Percentiles rank a stretch among this genome's conserved stretches.
Conservation (phyloP, 2,888 invertebrate genomes). For the Gryllus longicercus region DNA sequence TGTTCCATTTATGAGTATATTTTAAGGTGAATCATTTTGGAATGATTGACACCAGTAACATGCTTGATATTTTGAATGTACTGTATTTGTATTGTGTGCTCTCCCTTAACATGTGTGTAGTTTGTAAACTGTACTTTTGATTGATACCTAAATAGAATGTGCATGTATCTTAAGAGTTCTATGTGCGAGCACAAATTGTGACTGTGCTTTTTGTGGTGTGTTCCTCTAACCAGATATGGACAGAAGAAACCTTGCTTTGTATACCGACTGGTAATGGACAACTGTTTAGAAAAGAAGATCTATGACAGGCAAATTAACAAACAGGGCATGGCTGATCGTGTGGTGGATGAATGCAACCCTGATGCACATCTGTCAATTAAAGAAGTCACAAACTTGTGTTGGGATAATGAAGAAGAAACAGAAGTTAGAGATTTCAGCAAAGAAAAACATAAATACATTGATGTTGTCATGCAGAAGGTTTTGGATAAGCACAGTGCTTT, state of each 20-base stretch:
- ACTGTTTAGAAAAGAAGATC: slow-evolving; percentile 94
- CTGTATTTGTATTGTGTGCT: no score
- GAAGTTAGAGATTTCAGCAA: slow-evolving; percentile 71
- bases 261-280: slow-evolving; percentile 94
- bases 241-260: slow-evolving; percentile 93
- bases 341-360: slow-evolving; percentile 97
- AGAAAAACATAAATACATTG: slow-evolving; percentile 70
- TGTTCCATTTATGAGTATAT: no score
- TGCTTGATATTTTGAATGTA: no score
- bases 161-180: background rate
- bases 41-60: no score
- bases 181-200: background rate
- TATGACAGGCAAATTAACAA: slow-evolving; percentile 98
- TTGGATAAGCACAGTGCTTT: slow-evolving; percentile 50
- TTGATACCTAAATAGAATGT: background rate
- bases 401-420: slow-evolving; percentile 83
- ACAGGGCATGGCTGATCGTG: slow-evolving; percentile 96
- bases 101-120: no score
- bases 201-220: background rate
- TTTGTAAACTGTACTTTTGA: background rate
- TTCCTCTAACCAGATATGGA: slow-evolving; percentile 65
- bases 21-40: no score
- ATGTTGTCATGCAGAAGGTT: slow-evolving; percentile 74
- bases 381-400: slow-evolving; percentile 84
- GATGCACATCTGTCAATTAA: slow-evolving; percentile 88